Base-by-base conservation (phyloP, 2,888 invertebrate species). In the Ptilodon capucinus region DNA sequence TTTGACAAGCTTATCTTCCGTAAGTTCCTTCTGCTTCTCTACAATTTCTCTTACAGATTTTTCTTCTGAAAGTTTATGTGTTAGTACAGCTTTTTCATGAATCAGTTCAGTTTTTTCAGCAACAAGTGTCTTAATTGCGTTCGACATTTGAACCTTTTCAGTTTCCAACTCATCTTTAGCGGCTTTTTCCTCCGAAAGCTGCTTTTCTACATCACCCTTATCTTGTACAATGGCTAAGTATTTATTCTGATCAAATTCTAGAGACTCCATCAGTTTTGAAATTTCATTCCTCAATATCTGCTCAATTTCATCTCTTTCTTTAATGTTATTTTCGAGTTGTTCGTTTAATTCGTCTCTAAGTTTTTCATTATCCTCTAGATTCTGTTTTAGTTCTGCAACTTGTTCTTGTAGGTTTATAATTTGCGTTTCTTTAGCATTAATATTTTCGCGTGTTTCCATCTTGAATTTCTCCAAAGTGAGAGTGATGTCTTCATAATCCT, bases 401-500 rank as follows among this genome's bases (percentile, higher is more conserved):
- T 60, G 43, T 2, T 60, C 52, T 8, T 54, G 48, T 19, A 76
- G 46, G 42, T 69, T 50, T 9, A 32, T 46, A 5, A 79, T 64
- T 44, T 67, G 58, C 14, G 58, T 48, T 18, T 71, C 70, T 54
- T 74, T 76, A 7, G 49, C 57, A 34, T 64, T 51, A n/a, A 73
- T 54, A 34, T 60, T 61, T 25, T 68, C 55, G 30, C 65, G 57
- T 28, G 68, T 50, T 42, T 74, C 64, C n/a, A 60, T 50, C 51
- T 76, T 76, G 21, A 52, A 59, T 38, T 70, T 73, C 42, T 80
- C 76, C 67, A 65, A 73, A 11, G 56, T 52, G 16, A 68, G 54
- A 46, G 71, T 75, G 16, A 71, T 54, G 35, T 67, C 60, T 52
- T 78, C 77, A 25, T 67, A 74, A 35, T 76, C 64, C 48, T 66